Percentiles rank a stretch among this genome's conserved stretches.
These are phyloP conservation scores for Rhopalosiphum nymphaeae DNA, from an alignment of 2,888 invertebrate species.

Conservation along the genomic window DNA sequence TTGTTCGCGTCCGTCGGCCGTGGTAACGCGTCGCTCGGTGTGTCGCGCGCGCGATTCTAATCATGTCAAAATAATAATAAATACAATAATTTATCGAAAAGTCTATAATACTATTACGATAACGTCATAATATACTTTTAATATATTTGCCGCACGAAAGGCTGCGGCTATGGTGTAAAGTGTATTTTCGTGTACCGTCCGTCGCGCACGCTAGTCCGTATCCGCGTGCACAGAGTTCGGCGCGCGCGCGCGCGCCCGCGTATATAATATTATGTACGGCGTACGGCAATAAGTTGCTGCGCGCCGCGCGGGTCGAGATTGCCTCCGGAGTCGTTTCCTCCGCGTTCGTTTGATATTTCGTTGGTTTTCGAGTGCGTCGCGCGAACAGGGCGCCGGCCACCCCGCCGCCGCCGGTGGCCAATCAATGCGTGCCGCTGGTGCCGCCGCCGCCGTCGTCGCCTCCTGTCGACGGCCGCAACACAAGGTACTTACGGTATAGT, in stretches of 20 bases:
- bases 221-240: background rate
- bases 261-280: background rate
- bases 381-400: constrained; percentile 59
- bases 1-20: constrained; percentile 63
- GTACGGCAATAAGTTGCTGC: constrained; percentile 11
- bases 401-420: constrained; percentile 63
- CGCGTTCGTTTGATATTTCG: constrained; percentile 8
- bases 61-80: constrained; percentile 47
- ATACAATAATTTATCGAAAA: background rate
- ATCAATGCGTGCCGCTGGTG: constrained; percentile 52
- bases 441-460: constrained; percentile 33
- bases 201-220: constrained; percentile 17
- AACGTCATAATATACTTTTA: background rate
- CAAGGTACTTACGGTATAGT: constrained; percentile 8
- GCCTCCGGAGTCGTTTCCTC: constrained; percentile 4
- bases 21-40: constrained; percentile 43
- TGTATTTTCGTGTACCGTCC: background rate
- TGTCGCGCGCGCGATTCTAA: constrained; percentile 27
- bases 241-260: constrained; percentile 38
- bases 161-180: background rate
- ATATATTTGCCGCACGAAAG: background rate
- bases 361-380: constrained; percentile 51
- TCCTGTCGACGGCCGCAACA: constrained; percentile 49
- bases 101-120: background rate
- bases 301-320: constrained; percentile 11